A percentile compares a stretch with the other conserved stretches of the same genome.
Conservation (phyloP, 2,113 vertebrate species). For the Brienomyrus brachyistius region DNA sequence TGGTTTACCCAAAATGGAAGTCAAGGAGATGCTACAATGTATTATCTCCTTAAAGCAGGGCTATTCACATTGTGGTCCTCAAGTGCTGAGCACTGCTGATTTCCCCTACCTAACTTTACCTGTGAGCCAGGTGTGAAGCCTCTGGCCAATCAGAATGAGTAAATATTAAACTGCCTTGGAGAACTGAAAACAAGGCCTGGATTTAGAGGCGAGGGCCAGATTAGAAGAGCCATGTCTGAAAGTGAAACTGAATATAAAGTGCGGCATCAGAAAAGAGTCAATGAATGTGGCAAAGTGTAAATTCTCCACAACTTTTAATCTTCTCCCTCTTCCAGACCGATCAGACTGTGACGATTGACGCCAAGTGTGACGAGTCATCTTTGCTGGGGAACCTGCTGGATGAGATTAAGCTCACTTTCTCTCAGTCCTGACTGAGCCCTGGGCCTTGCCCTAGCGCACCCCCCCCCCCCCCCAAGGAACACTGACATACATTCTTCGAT, state of each 20-base stretch:
- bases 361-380: conserved; percentile 81
- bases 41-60: neutral
- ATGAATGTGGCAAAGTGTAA: neutral
- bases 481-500: neutral
- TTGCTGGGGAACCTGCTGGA: conserved; percentile 88
- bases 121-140: neutral
- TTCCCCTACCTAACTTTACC: neutral
- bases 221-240: neutral
- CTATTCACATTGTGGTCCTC: neutral
- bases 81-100: neutral
- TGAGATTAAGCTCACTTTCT: conserved; percentile 89
- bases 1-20: neutral
- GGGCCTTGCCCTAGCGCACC: neutral
- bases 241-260: neutral
- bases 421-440: conserved; percentile 74
- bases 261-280: neutral
- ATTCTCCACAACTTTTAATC: neutral
- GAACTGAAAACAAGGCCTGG: neutral
- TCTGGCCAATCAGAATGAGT: neutral
- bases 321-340: conserved; percentile 61
- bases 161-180: neutral
- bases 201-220: neutral
- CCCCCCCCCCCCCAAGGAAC: neutral
- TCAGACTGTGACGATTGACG: conserved; percentile 83
- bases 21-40: neutral